Evolutionary conservation across 2,888 invertebrate species (phyloP), one percentile per base, ranked within the genome.

Genomic region (Silvanus unidentatus): DNA sequence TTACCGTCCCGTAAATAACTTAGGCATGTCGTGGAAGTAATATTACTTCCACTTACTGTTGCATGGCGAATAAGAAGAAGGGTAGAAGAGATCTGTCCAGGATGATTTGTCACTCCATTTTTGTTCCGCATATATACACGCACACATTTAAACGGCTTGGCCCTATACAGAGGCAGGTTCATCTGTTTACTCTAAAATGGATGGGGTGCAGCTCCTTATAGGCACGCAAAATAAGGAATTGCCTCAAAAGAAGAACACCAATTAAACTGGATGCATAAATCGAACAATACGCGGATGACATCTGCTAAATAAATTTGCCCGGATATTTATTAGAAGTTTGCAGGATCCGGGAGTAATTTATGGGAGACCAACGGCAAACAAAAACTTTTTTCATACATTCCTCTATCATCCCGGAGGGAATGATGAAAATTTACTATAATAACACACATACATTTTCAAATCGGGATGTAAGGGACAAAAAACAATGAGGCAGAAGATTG

Each of bases 1-100:
- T 65, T 67, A 68, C 65, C 65, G 65, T 68, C 64, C 63, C 66
- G 66, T 70, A 71, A 70, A 72, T 72, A 72, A 71, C 68, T 70
- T 68, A 67, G 68, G 65, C 68, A 68, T 64, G 66, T 67, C 66
- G 67, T 67, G 67, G 67, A 68, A 67, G 68, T 65, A 68, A 69
- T 70, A 71, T 70, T 70, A 66, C 71, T 68, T 67, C 64, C 65
- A 68, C 69, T 69, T 64, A 65, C 64, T 66, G 65, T 65, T 62
- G 65, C 63, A 63, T 62, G 60, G 58, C 58, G 62, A 59, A 65
- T 65, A 65, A 63, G 63, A 65, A 63, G 65, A 63, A 64, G 62
- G 67, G 65, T 62, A 59, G 53, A 55, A 59, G 56, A 59, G 52
- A 54, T 56, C 54, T 51, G 65, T 63, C 65, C 63, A 53, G 66